Base-by-base conservation (phyloP, 2,113 vertebrate species). In the Austrofundulus limnaeus region DNA sequence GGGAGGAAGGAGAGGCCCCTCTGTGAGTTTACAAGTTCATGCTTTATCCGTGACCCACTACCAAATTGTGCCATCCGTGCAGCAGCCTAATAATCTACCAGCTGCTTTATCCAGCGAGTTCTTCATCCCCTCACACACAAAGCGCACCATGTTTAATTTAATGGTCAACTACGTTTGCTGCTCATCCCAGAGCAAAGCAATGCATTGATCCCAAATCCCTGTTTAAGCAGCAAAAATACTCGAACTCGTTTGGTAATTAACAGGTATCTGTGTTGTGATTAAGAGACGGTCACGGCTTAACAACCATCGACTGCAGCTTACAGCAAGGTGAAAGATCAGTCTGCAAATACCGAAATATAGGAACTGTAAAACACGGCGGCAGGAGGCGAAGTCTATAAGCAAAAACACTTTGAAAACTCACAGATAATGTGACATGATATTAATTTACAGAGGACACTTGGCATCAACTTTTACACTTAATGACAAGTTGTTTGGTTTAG, bases 21-120 rank as follows among this genome's bases (percentile, higher is more conserved):
- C 59, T 72, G 90, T 80, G 90, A 91, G 91, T 93, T 92, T 90
- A 92, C 67, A 92, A 92, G 92, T 93, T 93, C 88, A 92, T 54
- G 65, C 80, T 90, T 92, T 92, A 92, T 92, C 90, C 90, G 88
- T 91, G 87, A 92, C 88, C 91, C 84, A 64, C 84, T 79, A 87
- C 80, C 76, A 85, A 91, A 81, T 83, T 75, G 70, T 89, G 89
- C 87, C 80, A 72, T 88, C 75, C 75, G 28, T 73, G 78, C 72
- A 69, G 83, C 82, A 85, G 83, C 82, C 89, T 90, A 88, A 89
- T 91, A 91, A 90, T 88, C 87, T 67, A 84, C 69, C 66, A 81
- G 31, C 53, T 43, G 50, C 77, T 87, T 89, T 82, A 91, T 90
- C 85, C 85, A 57, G 43, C 1, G 70, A 68, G 77, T 70, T 77